Evolutionary conservation across 2,113 vertebrate genomes (phyloP).

Genomic region (Rafetus swinhoei): DNA sequence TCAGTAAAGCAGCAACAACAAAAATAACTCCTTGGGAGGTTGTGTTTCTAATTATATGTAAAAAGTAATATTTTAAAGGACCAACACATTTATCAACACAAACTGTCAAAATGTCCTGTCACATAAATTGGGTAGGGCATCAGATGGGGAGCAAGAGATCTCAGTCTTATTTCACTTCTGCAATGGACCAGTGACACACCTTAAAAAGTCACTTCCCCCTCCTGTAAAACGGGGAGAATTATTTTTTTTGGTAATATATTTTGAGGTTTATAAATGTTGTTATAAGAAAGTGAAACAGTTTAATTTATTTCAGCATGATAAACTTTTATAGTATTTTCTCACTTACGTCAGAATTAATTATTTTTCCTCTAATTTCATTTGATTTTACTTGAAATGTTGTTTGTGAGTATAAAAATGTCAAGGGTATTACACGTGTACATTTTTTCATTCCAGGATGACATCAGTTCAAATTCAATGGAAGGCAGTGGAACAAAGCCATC

Average conservation of each 20-base stretch:
- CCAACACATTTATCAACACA: background rate
- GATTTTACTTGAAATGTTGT: conserved; percentile 9
- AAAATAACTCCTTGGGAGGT: background rate
- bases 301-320: background rate
- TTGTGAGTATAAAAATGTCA: conserved; percentile 45
- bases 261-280: background rate
- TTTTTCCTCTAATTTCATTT: conserved; percentile 8
- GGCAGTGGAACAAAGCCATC: conserved; percentile 61
- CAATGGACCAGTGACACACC: background rate
- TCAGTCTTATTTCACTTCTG: background rate
- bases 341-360: background rate
- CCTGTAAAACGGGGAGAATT: background rate
- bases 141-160: background rate
- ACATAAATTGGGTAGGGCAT: background rate
- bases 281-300: background rate
- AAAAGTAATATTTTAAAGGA: background rate
- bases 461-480: conserved; percentile 61
- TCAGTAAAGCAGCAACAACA: background rate
- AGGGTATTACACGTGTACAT: conserved; percentile 47
- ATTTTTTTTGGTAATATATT: background rate
- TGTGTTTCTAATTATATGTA: background rate
- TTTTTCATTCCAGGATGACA: conserved; percentile 26
- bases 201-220: background rate
- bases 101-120: background rate
- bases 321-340: background rate